Evolutionary conservation across 2,113 vertebrate genomes (phyloP).

Genomic region (Tachysurus fulvidraco): DNA sequence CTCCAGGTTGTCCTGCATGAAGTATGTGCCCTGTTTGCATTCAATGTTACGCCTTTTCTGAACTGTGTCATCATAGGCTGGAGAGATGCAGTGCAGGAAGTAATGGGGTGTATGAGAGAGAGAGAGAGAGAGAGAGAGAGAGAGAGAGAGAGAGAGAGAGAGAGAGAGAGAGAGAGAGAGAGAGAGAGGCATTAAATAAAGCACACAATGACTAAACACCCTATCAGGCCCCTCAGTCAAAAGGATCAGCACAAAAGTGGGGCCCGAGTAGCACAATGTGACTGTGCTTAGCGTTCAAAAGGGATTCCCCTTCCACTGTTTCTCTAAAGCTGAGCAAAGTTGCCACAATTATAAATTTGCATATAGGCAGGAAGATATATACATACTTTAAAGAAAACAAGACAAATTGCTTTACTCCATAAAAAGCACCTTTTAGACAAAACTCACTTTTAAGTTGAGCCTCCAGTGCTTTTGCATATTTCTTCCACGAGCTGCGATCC

Average conservation of each 20-base stretch:
- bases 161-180: constrained; percentile 46
- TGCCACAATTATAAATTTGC: constrained; percentile 28
- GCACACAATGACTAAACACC: constrained; percentile 57
- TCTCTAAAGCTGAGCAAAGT: constrained; percentile 56
- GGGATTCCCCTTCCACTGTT: constrained; percentile 72
- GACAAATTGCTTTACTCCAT: neutral
- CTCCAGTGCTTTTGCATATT: constrained; percentile 83
- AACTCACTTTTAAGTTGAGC: constrained; percentile 86
- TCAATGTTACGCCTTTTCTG: constrained; percentile 89
- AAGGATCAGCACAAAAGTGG: constrained; percentile 69
- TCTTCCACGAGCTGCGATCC: constrained; percentile 84
- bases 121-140: constrained; percentile 38
- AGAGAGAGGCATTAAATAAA: constrained; percentile 70
- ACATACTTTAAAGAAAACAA: constrained; percentile 41
- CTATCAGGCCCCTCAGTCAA: constrained; percentile 70
- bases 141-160: constrained; percentile 49
- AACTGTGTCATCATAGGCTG: constrained; percentile 87
- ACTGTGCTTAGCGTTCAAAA: constrained; percentile 69
- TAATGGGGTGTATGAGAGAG: constrained; percentile 31
- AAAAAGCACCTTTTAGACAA: neutral
- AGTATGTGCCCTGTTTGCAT: constrained; percentile 83
- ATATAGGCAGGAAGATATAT: constrained; percentile 44
- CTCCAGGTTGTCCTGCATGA: constrained; percentile 81
- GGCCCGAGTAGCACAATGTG: constrained; percentile 59
- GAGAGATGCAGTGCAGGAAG: constrained; percentile 41